Evolutionary conservation across 2,797 vertebrate genomes (phyloP), one percentile per base, ranked within the genome.

Genomic region (Ibycter americanus): DNA sequence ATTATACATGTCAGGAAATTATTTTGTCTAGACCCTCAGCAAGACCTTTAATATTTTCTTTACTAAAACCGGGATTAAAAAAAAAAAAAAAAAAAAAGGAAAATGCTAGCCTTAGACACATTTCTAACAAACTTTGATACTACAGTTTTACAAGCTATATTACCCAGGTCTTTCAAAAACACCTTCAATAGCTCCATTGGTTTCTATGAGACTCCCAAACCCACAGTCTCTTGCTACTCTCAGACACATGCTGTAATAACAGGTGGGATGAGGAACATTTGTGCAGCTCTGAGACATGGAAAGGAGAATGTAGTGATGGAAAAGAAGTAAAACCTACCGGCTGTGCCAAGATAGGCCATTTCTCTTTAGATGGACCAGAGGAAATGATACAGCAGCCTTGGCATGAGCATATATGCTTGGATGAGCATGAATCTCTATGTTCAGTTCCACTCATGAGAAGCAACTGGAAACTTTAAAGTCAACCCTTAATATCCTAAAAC

Each of bases 331-430:
- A 94, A 42, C 9, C 44, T 59, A 46, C 27, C 1, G 5, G 44
- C 15, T 34, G 9, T 49, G 40, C 63, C 61, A 78, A 61, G 18
- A 56, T 34, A 67, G 0, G 22, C 14, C 36, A 58, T 42, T 90
- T 73, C 47, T 46, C 73, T 90, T 73, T 36, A 80, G 44, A 7
- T 7, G 5, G 20, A 54, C 91, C 59, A 63, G 27, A 84, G 27
- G 42, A 93, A 83, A 93, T 73, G n/a, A 47, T 20, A 31, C 23
- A 36, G 49, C 0, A 0, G 47, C 32, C 40, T 87, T 7, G 2
- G 8, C 21, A 9, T 1, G 6, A 31, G 42, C 58, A 51, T 32
- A 72, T 46, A 73, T 0, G 0, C 11, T 6, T 29, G 25, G 18
- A 78, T 36, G 46, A 88, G 58, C 8, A 6, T 3, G 31, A 78